These are phyloP conservation scores for Drosophila micromelanica DNA, from an alignment of 1,140 invertebrate species.

Conservation along the genomic window DNA sequence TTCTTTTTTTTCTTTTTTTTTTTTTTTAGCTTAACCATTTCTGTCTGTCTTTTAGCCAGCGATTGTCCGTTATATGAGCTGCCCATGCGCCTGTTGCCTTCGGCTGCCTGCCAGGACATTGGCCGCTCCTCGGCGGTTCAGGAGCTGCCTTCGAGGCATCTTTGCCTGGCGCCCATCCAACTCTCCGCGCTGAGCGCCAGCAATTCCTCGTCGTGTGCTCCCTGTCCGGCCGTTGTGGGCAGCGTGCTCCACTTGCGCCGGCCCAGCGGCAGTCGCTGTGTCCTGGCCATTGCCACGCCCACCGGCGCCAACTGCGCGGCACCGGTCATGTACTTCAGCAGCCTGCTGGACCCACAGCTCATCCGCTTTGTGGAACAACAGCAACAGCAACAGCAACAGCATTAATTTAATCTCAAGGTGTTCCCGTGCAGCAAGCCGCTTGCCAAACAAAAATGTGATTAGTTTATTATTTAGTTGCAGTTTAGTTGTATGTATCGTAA, in stretches of 20 bases:
- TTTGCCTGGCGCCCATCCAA: conserved; percentile 39
- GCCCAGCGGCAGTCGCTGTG: conserved; percentile 55
- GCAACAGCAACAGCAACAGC: background rate
- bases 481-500: no score
- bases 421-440: background rate
- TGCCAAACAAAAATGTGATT: conserved; percentile 17
- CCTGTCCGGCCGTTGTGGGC: conserved; percentile 55
- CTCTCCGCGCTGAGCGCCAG: conserved; percentile 1
- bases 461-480: conserved; percentile 1
- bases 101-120: conserved; percentile 41
- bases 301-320: conserved; percentile 45
- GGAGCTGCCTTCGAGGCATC: conserved; percentile 16
- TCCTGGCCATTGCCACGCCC: conserved; percentile 64
- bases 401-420: background rate
- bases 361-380: conserved; percentile 51
- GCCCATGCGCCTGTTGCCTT: conserved; percentile 62
- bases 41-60: conserved; percentile 18
- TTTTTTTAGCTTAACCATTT: no score
- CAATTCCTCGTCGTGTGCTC: conserved; percentile 34
- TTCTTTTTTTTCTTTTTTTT: no score
- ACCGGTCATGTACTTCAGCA: conserved; percentile 58
- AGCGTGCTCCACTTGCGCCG: conserved; percentile 58
- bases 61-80: conserved; percentile 67
- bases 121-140: conserved; percentile 20
- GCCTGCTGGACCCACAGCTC: conserved; percentile 37